Evolutionary conservation across 2,797 vertebrate species (phyloP).

Genomic region (Myotis planiceps): DNA sequence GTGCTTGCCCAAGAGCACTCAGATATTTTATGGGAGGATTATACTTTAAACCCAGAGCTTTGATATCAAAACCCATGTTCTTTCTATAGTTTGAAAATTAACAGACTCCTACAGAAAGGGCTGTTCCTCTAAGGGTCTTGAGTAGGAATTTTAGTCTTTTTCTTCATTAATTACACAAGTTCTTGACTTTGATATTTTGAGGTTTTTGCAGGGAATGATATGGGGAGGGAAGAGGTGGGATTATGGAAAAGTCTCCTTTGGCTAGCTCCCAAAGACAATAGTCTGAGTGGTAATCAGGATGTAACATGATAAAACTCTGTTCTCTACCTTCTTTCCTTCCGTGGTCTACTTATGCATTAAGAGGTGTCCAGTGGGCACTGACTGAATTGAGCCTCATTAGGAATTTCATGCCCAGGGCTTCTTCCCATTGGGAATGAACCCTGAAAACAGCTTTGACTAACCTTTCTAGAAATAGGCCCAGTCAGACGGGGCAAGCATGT

Average conservation of each 20-base stretch:
- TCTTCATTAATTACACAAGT: background rate
- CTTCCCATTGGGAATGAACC: background rate
- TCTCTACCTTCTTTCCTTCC: background rate
- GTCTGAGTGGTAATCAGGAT: background rate
- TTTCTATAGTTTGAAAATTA: slow-evolving; percentile 38
- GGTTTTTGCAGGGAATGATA: background rate
- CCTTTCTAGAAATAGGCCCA: background rate
- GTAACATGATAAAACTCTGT: background rate
- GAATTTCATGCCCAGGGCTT: background rate
- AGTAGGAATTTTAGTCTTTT: background rate
- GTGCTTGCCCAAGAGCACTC: background rate
- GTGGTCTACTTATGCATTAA: background rate
- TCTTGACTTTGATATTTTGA: slow-evolving; percentile 30
- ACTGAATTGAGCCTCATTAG: background rate
- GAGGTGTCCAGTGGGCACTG: background rate
- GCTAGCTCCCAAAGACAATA: background rate
- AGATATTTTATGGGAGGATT: background rate
- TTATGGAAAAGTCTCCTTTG: background rate
- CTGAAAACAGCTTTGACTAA: background rate
- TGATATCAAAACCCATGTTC: background rate
- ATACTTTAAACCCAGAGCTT: background rate
- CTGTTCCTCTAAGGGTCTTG: background rate
- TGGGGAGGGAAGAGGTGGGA: background rate
- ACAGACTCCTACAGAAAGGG: background rate
- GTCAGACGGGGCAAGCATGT: background rate